Base-by-base conservation (phyloP, 2,888 invertebrate species). In the Athripsodes cinereus region DNA sequence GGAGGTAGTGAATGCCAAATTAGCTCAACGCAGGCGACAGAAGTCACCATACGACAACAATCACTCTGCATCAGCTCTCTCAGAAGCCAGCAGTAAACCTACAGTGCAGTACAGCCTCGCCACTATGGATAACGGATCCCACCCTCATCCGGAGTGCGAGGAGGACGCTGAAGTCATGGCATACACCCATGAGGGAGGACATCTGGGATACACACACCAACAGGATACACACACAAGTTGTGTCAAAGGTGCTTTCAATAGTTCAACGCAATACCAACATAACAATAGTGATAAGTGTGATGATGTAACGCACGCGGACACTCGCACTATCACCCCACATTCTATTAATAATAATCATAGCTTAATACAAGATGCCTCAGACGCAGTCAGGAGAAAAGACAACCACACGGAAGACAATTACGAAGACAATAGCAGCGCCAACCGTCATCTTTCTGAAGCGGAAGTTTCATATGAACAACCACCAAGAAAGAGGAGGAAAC, bases 1-100 rank as follows among this genome's bases (percentile, higher is more conserved):
- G 70, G 88, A 88, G 66, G 89, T 89, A 1, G 78, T 81, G 26
- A 83, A 82, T 56, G 88, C 88, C 0, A 84, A 85, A 64, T 72
- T 88, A 55, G 87, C 88, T 11, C 85, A 87, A 68, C 74, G 88
- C 22, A 76, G 88, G 2, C 79, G 84, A 67, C 73, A 81, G 69
- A 85, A 84, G 31, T 53, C 51, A 16, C 16, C 31, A 22, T 35
- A 47, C 16, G 52, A 47, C 6, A 31, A 19, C 22, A 26, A 48
- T 13, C 48, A 21, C 13, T 22, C 55, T 2, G 50, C 20, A 22
- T 49, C 18, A 19, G 40, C 52, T 13, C n/a, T 46, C 11, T 53
- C 50, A 1, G 58, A 47, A 1, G 26, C 18, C 11, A n/a, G 19
- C 13, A 8, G 5, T 22, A 11, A 20, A 20, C 51, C 54, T 2